These are phyloP conservation scores for Euphonia xanthogaster DNA, from an alignment of 2,797 vertebrate species.

Conservation along the genomic window DNA sequence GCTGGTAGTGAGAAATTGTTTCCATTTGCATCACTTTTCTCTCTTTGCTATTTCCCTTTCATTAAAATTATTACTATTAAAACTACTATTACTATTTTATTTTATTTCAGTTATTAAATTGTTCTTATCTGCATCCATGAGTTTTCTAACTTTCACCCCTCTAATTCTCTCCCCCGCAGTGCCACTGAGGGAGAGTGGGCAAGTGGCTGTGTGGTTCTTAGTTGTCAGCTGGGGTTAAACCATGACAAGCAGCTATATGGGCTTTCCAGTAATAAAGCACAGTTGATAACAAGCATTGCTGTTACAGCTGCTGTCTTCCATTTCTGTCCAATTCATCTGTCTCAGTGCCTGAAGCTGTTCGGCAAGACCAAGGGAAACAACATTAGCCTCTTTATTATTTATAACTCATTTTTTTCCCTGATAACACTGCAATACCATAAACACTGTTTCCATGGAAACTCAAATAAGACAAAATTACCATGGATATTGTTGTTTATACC, in stretches of 20 bases:
- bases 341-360: conserved; percentile 73
- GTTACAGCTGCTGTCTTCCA: conserved; percentile 62
- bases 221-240: background rate
- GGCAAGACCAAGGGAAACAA: conserved; percentile 73
- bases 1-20: background rate
- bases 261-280: conserved; percentile 56
- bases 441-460: conserved; percentile 90
- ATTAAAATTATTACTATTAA: background rate
- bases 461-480: conserved; percentile 80
- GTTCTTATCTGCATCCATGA: background rate
- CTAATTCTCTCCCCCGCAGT: background rate
- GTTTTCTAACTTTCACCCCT: background rate
- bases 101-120: background rate
- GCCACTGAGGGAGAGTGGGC: background rate
- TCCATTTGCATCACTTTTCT: background rate
- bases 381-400: conserved; percentile 84
- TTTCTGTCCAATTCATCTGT: conserved; percentile 66
- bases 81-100: background rate
- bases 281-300: conserved; percentile 38
- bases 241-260: background rate
- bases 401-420: conserved; percentile 80
- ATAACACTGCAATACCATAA: conserved; percentile 83
- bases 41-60: background rate
- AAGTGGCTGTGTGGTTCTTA: background rate
- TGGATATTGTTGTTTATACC: conserved; percentile 81